These are phyloP conservation scores for Marcusenius ussheri DNA, from an alignment of 2,113 vertebrate species.

Conservation along the genomic window DNA sequence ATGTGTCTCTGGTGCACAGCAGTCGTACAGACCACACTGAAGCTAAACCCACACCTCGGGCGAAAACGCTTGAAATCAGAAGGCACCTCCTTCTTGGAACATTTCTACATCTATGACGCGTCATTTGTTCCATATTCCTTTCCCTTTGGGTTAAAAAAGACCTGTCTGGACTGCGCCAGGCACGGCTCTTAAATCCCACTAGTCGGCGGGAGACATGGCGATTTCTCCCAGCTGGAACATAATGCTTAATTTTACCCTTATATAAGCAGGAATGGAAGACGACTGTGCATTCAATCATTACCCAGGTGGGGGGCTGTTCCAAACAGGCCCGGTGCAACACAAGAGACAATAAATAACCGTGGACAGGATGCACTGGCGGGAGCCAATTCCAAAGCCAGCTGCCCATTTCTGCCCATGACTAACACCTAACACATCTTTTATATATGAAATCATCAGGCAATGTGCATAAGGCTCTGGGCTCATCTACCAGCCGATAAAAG, in stretches of 20 bases:
- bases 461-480: neutral
- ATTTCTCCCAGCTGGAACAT: neutral
- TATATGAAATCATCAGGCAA: neutral
- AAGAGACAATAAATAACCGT: neutral
- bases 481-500: neutral
- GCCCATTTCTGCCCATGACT: neutral
- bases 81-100: neutral
- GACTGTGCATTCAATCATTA: conserved; percentile 7
- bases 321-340: neutral
- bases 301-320: neutral
- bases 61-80: neutral
- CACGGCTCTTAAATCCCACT: neutral
- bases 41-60: neutral
- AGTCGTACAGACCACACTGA: neutral
- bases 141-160: neutral
- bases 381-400: neutral
- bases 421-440: neutral
- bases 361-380: neutral
- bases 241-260: conserved; percentile 3
- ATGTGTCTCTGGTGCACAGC: neutral
- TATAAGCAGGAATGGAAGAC: neutral
- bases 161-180: neutral
- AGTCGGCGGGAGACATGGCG: neutral
- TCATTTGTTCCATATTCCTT: neutral
- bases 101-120: neutral